Evolutionary conservation across 2,113 vertebrate species (phyloP), one percentile per base, ranked within the genome.

Genomic region (Pan troglodytes): DNA sequence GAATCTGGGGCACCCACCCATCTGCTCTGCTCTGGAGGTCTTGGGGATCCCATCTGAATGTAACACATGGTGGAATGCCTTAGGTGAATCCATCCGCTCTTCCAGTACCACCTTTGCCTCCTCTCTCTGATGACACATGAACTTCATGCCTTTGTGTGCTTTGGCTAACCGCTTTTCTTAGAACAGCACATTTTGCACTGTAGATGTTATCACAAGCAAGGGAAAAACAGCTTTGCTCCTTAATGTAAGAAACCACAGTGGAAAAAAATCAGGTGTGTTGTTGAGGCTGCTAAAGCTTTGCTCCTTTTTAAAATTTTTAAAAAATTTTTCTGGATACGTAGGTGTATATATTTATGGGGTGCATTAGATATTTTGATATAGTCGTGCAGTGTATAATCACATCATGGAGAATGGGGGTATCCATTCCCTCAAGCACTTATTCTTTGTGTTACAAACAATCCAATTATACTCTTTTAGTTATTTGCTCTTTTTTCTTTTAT

Each of bases 51-150:
- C 22, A 11, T 45, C 45, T 78, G 45, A 64, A 4, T 32, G 5
- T n/a, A 6, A 3, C 22, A 55, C 68, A 12, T 38, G 59, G 4
- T 14, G 9, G 6, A 11, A 20, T 40, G 48, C 30, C 30, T 8
- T 0, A 0, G 0, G n/a, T 3, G 76, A 72, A 16, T 6, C 16
- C n/a, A 25, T 35, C 6, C 68, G 4, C 16, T 25, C 11, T 59
- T 11, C 59, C 14, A 22, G n/a, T 2, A 22, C 59, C 70, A 16
- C 55, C 78, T 45, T 17, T 8, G 23, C 6, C 84, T 7, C 9
- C 57, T 27, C 30, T 30, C 11, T 73, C 38, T 64, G 68, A 17
- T 17, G 11, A 73, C 22, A n/a, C 2, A 0, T 1, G 40, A 23
- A 35, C 3, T 1, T 70, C 6, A 17, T 23, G 10, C 50, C 6